Evolutionary conservation across 2,797 vertebrate genomes (phyloP).

Genomic region (Argyrosomus regius): DNA sequence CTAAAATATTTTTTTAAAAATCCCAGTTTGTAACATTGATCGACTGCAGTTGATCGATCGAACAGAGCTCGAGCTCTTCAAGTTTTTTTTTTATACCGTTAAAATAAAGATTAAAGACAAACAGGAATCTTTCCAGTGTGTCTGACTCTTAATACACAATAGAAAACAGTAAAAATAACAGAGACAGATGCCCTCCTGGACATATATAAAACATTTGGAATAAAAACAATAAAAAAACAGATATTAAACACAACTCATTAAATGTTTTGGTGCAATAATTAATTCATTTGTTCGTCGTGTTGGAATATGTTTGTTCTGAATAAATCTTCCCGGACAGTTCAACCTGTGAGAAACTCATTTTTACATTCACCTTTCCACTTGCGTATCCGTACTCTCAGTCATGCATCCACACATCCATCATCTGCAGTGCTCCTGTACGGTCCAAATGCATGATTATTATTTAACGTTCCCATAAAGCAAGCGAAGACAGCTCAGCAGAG

Average conservation of each 20-base stretch:
- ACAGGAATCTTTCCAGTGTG: constrained; percentile 20
- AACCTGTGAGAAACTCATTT: neutral
- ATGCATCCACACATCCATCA: constrained; percentile 30
- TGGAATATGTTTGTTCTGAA: constrained; percentile 1
- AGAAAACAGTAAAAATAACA: constrained; percentile 45
- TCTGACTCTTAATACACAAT: constrained; percentile 3
- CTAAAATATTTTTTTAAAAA: neutral
- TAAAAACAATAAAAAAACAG: constrained; percentile 55
- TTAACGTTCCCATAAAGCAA: constrained; percentile 29
- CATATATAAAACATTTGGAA: constrained; percentile 48
- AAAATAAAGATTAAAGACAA: constrained; percentile 2
- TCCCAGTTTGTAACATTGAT: constrained; percentile 4
- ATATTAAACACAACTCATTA: constrained; percentile 12
- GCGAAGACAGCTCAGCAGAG: constrained; percentile 30
- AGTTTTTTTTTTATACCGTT: constrained; percentile 12
- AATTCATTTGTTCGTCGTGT: constrained; percentile 27
- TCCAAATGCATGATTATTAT: constrained; percentile 6
- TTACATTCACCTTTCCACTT: constrained; percentile 36
- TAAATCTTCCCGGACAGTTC: neutral
- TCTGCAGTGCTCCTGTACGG: constrained; percentile 18
- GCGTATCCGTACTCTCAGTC: neutral
- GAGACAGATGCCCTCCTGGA: constrained; percentile 27
- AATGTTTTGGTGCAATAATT: constrained; percentile 41
- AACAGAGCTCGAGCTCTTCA: constrained; percentile 17
- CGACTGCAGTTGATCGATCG: neutral